A percentile compares a stretch with the other conserved stretches of the same genome.
Evolutionary conservation across 2,888 invertebrate genomes (phyloP).

Genomic region (Torymus auratus): DNA sequence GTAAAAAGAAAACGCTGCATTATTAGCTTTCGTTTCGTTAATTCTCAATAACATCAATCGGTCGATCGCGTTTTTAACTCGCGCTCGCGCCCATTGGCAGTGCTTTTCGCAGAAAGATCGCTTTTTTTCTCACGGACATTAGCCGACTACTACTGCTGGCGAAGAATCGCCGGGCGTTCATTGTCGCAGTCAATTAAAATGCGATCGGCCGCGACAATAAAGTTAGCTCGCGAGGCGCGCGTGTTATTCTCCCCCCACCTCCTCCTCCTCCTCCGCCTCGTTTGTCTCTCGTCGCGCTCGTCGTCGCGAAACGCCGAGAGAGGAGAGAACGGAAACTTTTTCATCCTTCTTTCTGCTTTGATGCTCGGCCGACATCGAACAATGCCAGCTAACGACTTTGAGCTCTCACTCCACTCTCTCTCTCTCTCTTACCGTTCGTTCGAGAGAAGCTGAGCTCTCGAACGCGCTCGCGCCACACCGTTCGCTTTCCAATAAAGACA

Average conservation of each 20-base stretch:
- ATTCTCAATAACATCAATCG: conserved; percentile 5
- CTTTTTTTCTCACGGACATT: conserved; percentile 45
- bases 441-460: conserved; percentile 45
- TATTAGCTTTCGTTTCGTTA: neutral
- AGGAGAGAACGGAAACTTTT: conserved; percentile 42
- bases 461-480: conserved; percentile 61
- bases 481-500: conserved; percentile 74
- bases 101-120: too few species aligned
- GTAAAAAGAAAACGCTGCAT: too few species aligned
- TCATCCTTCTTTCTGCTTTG: conserved; percentile 52
- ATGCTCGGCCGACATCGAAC: conserved; percentile 53
- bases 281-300: neutral
- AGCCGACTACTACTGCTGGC: neutral
- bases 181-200: conserved; percentile 50
- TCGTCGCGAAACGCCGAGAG: conserved; percentile 28
- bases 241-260: conserved; percentile 1
- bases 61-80: conserved; percentile 28
- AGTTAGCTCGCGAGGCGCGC: conserved; percentile 34
- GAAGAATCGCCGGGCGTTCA: conserved; percentile 1
- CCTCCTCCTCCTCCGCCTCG: neutral
- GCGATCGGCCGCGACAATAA: conserved; percentile 52
- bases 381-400: conserved; percentile 57
- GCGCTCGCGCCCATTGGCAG: too few species aligned
- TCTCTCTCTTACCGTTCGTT: neutral
- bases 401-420: conserved; percentile 18